These are phyloP conservation scores for Tetragnatha versicolor DNA, from an alignment of 1,140 invertebrate species.

Conservation along the genomic window DNA sequence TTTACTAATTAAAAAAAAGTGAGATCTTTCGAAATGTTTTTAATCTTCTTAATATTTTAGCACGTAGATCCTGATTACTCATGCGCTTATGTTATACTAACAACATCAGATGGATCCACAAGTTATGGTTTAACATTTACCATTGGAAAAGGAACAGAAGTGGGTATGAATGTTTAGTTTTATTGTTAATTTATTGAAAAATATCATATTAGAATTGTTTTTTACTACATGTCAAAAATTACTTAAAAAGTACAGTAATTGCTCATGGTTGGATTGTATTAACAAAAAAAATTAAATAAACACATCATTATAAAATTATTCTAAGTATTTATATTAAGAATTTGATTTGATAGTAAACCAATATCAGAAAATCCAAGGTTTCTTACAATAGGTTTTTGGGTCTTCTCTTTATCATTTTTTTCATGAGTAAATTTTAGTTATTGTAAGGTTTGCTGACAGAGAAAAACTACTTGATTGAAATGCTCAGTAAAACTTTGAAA, in stretches of 20 bases:
- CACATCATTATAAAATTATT: not conserved
- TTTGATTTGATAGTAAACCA: too few species aligned
- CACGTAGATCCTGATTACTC: constrained; percentile 90
- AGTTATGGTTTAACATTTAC: constrained; percentile 88
- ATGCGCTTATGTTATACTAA: constrained; percentile 83
- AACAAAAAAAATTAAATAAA: too few species aligned
- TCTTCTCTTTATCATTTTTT: too few species aligned
- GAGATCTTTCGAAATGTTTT: not conserved
- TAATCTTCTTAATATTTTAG: constrained; percentile 66
- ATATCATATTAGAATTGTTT: not conserved
- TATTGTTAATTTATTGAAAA: not conserved
- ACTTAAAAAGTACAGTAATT: not conserved
- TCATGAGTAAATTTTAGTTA: too few species aligned
- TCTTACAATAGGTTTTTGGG: too few species aligned
- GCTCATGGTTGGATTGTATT: not conserved
- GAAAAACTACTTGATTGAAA: too few species aligned
- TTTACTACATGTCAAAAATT: not conserved
- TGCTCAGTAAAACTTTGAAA: too few species aligned
- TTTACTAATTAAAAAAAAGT: too few species aligned
- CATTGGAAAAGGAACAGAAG: constrained; percentile 82
- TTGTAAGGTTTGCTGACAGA: too few species aligned
- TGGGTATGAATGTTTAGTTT: constrained; percentile 68
- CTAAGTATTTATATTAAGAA: not conserved
- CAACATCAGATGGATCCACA: constrained; percentile 70
- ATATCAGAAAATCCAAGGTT: too few species aligned